Percentiles rank a stretch among this genome's conserved stretches.
Conservation (phyloP, 2,797 vertebrate genomes). For the Cheracebus regulus region DNA sequence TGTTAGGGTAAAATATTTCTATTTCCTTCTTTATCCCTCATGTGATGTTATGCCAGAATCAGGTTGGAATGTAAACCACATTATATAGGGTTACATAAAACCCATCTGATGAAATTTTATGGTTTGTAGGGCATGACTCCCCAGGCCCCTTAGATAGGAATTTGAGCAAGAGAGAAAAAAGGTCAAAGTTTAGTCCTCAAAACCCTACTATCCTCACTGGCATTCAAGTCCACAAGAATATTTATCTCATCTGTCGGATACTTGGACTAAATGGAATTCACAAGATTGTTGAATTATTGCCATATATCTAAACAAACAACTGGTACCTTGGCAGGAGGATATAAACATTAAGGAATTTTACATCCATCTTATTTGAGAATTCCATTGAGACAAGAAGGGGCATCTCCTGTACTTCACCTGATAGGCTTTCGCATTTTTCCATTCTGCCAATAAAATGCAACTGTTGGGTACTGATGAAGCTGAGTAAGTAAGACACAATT, state of each 20-base stretch:
- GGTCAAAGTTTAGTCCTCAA: background rate
- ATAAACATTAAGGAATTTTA: conserved; percentile 73
- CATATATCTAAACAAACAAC: conserved; percentile 74
- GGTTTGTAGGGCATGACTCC: background rate
- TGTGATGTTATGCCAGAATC: background rate
- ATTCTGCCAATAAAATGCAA: background rate
- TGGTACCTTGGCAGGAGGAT: conserved; percentile 69
- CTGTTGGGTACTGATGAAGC: background rate
- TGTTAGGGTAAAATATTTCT: background rate
- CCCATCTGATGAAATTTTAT: background rate
- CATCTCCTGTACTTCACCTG: background rate
- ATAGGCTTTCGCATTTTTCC: background rate
- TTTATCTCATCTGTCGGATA: conserved; percentile 74
- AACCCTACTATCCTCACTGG: conserved; percentile 21
- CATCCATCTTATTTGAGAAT: conserved; percentile 68
- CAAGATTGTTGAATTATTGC: conserved; percentile 72
- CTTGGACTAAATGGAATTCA: conserved; percentile 78
- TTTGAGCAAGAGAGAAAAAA: background rate
- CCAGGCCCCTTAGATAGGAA: background rate
- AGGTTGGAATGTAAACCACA: background rate
- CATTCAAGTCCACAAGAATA: conserved; percentile 64
- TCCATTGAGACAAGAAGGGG: conserved; percentile 54
- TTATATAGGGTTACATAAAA: background rate
- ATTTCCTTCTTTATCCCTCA: background rate
- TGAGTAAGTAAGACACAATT: background rate